Base-by-base conservation (phyloP, 1,140 invertebrate species). In the Drosophila pallidifrons region DNA sequence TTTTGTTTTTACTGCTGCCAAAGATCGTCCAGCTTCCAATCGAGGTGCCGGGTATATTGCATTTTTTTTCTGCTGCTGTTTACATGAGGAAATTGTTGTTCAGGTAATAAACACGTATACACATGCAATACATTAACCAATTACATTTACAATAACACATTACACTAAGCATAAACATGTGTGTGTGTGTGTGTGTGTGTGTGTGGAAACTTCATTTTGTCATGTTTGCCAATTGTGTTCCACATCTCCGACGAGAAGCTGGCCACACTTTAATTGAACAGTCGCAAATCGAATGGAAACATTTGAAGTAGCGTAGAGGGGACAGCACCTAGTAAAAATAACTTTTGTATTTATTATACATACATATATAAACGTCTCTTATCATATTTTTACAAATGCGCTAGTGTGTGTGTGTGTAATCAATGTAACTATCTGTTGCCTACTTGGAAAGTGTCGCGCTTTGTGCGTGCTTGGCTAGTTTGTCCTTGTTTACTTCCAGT, bases 71-170 rank as follows among this genome's bases (percentile, higher is more conserved):
- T 32, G 13, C 32, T 65, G 74, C 74, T 76, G 61, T 76, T 72
- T 73, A 76, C 61, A 61, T 72, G 61, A 55, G 47, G 47, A 43
- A 49, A 66, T 10, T 54, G 32, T 72, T 72, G 55, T 61, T 60
- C 69, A 76, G 74, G 74, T 76, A 76, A 76, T 55, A 46, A 30
- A 38, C 15, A 11, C 13, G 41, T 52, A 55, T 47, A 38, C 54
- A 70, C 20, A 61, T n/a, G 16, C 8, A 49, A 7, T 30, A 11
- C 25, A 51, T 5, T 35, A 10, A 11, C 49, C 10, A 8, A 13
- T 38, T 38, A 10, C 35, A 10, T 10, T 38, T 32, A 32, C 32
- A 32, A 32, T 32, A 8, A 32, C 5, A 38, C 35, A 38, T 38
- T 38, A 38, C 35, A 10, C 35, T 38, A 38, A 10, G 10, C 35